Percentiles rank a stretch among this genome's conserved stretches.
These are phyloP conservation scores for Phyllotis vaccarum DNA, from an alignment of 2,797 vertebrate genomes.

Conservation along the genomic window DNA sequence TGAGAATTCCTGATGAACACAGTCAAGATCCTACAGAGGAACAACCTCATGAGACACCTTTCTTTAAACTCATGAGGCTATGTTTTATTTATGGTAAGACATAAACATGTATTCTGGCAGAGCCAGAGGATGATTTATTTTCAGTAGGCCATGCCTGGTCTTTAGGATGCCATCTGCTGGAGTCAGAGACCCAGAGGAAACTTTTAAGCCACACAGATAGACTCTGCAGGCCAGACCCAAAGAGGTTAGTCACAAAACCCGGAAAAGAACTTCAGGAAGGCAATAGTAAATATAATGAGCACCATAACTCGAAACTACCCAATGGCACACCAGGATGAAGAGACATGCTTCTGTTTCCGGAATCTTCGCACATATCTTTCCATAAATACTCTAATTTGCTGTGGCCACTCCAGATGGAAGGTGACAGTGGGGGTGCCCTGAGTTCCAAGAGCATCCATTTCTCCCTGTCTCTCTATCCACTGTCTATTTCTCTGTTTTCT, in stretches of 20 bases:
- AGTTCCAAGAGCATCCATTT: neutral
- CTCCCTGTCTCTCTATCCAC: neutral
- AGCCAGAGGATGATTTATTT: neutral
- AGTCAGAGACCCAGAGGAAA: neutral
- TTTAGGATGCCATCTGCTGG: neutral
- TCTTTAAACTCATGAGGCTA: neutral
- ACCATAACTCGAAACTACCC: neutral
- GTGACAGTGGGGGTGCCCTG: neutral
- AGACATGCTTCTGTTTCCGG: neutral
- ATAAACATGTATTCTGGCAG: neutral
- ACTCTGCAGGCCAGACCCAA: neutral
- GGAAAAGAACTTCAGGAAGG: neutral
- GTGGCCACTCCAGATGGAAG: neutral
- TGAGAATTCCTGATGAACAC: constrained; percentile 18
- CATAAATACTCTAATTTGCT: neutral
- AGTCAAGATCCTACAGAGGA: neutral
- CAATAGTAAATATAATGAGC: neutral
- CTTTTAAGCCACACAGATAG: neutral
- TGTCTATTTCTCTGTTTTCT: neutral
- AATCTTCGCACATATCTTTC: neutral
- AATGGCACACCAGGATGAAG: neutral
- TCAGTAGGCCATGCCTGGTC: neutral
- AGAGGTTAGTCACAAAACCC: neutral
- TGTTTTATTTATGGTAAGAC: neutral
- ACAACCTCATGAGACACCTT: neutral